phyloP scores from a whole-genome alignment of 2,888 invertebrate genomes.

The Pherbina coryleti region DNA sequence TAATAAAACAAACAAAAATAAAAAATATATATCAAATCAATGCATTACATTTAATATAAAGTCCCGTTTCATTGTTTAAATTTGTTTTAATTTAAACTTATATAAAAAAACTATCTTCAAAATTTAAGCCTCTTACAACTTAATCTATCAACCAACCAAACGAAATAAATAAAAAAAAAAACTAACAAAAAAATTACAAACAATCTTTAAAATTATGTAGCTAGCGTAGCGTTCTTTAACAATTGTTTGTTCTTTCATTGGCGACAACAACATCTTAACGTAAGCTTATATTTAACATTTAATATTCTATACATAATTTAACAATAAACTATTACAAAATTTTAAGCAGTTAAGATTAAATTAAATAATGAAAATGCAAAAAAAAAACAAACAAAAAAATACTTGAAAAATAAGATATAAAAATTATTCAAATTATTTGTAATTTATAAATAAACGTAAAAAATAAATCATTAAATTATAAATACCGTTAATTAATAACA shows the following conservation, averaged over 20 bases:
- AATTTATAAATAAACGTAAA: constrained; percentile 23
- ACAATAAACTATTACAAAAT: constrained; percentile 19
- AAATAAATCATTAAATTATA: constrained; percentile 25
- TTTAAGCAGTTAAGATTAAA: neutral
- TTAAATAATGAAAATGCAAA: constrained; percentile 12
- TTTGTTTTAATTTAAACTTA: neutral
- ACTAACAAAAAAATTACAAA: constrained; percentile 34
- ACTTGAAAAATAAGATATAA: constrained; percentile 23
- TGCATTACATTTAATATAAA: neutral
- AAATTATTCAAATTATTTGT: constrained; percentile 22
- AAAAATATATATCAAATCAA: neutral
- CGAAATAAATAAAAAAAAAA: neutral
- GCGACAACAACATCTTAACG: constrained; percentile 8
- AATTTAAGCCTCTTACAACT: neutral
- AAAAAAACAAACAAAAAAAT: constrained; percentile 20
- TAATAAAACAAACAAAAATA: neutral
- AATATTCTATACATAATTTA: constrained; percentile 10
- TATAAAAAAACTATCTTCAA: neutral
- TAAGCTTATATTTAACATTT: constrained; percentile 23
- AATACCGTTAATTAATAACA: constrained; percentile 14
- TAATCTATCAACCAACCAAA: neutral
- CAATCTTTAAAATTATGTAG: constrained; percentile 43
- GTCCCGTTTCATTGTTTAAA: neutral
- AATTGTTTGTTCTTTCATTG: constrained; percentile 16
- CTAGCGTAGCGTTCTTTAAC: constrained; percentile 34